Evolutionary conservation across 2,888 invertebrate genomes (phyloP).

Genomic region (Notocelia uddmanniana): DNA sequence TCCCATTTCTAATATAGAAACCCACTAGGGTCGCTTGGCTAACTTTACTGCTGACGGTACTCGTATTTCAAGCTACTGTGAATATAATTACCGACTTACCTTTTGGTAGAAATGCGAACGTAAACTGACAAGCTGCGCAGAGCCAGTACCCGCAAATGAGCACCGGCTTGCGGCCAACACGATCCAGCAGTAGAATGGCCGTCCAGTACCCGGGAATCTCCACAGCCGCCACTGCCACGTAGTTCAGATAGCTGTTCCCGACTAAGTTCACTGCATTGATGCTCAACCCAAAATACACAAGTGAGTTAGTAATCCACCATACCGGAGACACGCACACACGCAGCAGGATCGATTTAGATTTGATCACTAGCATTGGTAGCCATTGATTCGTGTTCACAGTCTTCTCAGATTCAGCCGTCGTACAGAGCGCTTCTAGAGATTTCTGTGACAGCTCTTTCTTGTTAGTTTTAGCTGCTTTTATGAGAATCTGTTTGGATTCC

Average conservation of each 20-base stretch:
- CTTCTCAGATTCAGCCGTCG: slow-evolving; percentile 70
- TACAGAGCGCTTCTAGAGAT: slow-evolving; percentile 75
- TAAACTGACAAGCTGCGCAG: slow-evolving; percentile 87
- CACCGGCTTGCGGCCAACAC: slow-evolving; percentile 87
- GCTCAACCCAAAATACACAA: slow-evolving; percentile 90
- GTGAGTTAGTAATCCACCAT: slow-evolving; percentile 89
- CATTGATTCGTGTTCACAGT: slow-evolving; percentile 64
- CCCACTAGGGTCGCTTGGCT: too few relatives aligned
- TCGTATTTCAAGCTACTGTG: too few relatives aligned
- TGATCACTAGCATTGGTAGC: slow-evolving; percentile 67
- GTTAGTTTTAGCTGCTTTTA: slow-evolving; percentile 88
- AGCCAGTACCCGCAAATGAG: slow-evolving; percentile 86
- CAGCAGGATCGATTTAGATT: slow-evolving; percentile 63
- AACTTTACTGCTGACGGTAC: too few relatives aligned
- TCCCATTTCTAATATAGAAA: too few relatives aligned
- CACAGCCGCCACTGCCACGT: slow-evolving; percentile 87
- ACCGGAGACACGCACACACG: slow-evolving; percentile 79
- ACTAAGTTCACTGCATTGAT: slow-evolving; percentile 88
- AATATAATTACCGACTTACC: too few relatives aligned
- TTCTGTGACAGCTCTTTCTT: slow-evolving; percentile 84
- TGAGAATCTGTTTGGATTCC: slow-evolving; percentile 87
- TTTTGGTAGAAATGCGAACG: slow-evolving; percentile 85
- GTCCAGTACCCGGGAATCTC: slow-evolving; percentile 91
- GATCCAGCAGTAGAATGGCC: slow-evolving; percentile 87
- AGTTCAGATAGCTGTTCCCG: slow-evolving; percentile 89